These are phyloP conservation scores for Monarcha castaneiventris DNA, from an alignment of 2,113 vertebrate species.

Conservation along the genomic window DNA sequence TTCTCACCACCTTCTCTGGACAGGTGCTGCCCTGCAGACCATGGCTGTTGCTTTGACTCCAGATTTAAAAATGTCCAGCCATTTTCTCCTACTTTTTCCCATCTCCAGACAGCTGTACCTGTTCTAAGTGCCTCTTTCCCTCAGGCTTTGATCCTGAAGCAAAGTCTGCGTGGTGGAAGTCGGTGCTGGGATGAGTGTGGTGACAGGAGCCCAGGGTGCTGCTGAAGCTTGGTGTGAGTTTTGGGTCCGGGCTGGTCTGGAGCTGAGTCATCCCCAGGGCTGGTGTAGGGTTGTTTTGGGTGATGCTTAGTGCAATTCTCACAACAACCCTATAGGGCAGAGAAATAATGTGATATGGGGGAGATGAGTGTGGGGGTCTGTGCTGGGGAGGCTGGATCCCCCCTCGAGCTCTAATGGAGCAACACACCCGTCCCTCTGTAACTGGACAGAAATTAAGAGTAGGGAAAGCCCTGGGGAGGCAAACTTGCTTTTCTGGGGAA, in stretches of 20 bases:
- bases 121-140: not conserved
- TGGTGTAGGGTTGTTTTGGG: not conserved
- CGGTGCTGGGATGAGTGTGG: not conserved
- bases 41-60: not conserved
- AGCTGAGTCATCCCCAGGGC: not conserved
- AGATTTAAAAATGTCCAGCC: not conserved
- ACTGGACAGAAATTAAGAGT: accelerated
- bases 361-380: not conserved
- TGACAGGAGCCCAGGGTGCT: not conserved
- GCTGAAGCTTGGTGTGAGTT: not conserved
- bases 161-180: not conserved
- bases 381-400: not conserved
- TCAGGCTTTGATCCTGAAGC: not conserved
- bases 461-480: not conserved
- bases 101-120: not conserved
- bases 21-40: not conserved
- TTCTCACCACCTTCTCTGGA: not conserved
- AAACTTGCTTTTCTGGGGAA: not conserved
- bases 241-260: not conserved
- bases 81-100: not conserved
- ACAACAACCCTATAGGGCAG: not conserved
- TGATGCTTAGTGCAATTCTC: not conserved
- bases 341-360: not conserved
- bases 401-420: not conserved
- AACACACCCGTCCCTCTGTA: not conserved